Conservation (phyloP, 1,140 invertebrate genomes). For the Odontomachus brunneus region DNA sequence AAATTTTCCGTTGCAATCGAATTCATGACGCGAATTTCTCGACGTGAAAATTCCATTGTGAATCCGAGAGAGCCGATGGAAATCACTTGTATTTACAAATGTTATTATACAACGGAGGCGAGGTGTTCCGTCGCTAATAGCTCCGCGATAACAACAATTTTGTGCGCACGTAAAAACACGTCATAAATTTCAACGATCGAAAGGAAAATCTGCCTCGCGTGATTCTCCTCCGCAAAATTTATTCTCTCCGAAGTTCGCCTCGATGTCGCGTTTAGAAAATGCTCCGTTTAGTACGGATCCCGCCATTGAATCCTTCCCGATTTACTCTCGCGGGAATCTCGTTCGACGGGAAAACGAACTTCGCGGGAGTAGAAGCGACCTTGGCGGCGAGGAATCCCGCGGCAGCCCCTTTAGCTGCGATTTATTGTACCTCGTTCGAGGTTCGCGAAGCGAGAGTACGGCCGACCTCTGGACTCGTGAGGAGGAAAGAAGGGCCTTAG, state of each 20-base stretch:
- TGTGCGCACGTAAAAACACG: no score
- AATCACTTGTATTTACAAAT: no score
- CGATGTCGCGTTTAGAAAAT: background rate
- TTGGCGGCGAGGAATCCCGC: slow-evolving; percentile 43
- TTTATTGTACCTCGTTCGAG: slow-evolving; percentile 79
- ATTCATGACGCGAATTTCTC: no score
- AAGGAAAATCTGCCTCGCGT: no score
- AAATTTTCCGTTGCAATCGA: no score
- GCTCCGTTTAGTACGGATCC: background rate
- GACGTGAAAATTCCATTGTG: no score
- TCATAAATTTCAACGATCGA: no score
- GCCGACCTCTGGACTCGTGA: slow-evolving; percentile 74
- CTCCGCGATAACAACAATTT: no score
- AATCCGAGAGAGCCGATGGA: no score
- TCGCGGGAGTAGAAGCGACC: slow-evolving; percentile 27
- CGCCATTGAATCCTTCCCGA: slow-evolving; percentile 9
- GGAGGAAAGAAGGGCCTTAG: slow-evolving; percentile 82
- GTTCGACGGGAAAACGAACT: slow-evolving; percentile 25
- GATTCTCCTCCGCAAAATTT: background rate
- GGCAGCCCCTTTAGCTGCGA: slow-evolving; percentile 34
- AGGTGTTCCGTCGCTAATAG: no score
- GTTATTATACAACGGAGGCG: no score
- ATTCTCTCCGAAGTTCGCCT: background rate
- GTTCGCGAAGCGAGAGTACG: slow-evolving; percentile 75
- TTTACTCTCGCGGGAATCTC: slow-evolving; percentile 21